Evolutionary conservation across 2,797 vertebrate species (phyloP), one percentile per base, ranked within the genome.

Genomic region (Lophotriccus pileatus): DNA sequence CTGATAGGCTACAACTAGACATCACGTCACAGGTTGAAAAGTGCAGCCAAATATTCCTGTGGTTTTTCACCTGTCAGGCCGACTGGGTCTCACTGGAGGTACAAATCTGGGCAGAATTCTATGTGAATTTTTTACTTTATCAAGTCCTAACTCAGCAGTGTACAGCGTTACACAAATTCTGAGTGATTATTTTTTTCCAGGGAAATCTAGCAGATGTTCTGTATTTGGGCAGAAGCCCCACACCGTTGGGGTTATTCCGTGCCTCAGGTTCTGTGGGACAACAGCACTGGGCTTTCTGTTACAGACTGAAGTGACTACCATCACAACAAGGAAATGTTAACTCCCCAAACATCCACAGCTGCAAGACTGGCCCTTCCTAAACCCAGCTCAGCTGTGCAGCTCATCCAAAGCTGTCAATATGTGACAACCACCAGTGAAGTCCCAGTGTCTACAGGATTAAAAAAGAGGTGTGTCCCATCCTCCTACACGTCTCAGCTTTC

Each of bases 11-110:
- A 37, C 53, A 79, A 56, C 78, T 67, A 89, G 78, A 47, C 90
- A 76, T 92, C 84, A 87, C 84, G 84, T 92, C 81, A 86, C 81
- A 87, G 34, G 81, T 21, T 66, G 34, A 91, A 95, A 70, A 77
- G 89, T 82, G 84, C 68, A 90, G 60, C 34, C 74, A 82, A 88
- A 84, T 67, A 95, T 94, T 88, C 86, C 68, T 83, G 75, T 75
- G 90, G 70, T 58, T 95, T 95, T 92, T 53, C 22, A 60, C n/a
- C 49, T 53, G 37, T 77, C 75, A 67, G 24, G 32, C 30, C 83
- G 41, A 58, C 39, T 68, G 12, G 15, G 43, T 14, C 49, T 92
- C 56, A 24, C 27, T 53, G 34, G 64, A 92, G 53, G 56, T 75
- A 60, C 23, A 87, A 67, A 80, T 83, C 60, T 58, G 20, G 78